Evolutionary conservation across 2,113 vertebrate species (phyloP).

Genomic region (Actinemys pallida): DNA sequence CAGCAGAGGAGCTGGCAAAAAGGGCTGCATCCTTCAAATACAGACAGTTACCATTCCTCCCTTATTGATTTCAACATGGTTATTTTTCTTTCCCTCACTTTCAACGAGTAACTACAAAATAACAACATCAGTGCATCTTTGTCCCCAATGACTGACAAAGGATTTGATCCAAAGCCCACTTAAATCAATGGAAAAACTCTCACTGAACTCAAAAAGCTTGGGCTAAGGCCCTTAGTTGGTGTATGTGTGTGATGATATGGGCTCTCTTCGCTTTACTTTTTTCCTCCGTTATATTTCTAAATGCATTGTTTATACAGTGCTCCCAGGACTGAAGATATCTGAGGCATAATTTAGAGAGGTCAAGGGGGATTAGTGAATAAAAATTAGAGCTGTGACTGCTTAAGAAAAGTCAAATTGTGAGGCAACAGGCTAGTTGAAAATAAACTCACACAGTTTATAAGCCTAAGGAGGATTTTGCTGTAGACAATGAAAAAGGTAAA

Average conservation of each 20-base stretch:
- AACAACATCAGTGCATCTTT: not conserved
- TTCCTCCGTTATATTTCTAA: not conserved
- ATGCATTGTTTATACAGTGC: not conserved
- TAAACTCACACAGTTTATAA: not conserved
- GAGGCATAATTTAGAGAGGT: conserved; percentile 3
- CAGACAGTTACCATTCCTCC: not conserved
- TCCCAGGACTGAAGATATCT: not conserved
- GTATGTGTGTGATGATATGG: not conserved
- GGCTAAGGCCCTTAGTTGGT: not conserved
- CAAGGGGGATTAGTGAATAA: not conserved
- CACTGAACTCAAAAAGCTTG: not conserved
- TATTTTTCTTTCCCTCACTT: not conserved
- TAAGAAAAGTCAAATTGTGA: conserved; percentile 2
- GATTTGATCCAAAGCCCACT: not conserved
- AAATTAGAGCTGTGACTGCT: not conserved
- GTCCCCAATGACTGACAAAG: not conserved
- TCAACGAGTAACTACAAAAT: not conserved
- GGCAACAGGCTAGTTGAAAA: conserved; percentile 11
- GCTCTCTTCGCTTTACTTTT: not conserved
- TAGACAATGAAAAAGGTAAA: conserved; percentile 19
- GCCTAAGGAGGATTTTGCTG: conserved; percentile 24
- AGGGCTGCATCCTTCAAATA: not conserved
- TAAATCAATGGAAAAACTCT: not conserved
- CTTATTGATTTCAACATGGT: not conserved
- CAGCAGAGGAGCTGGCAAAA: not conserved